Conservation (phyloP, 2,113 vertebrate genomes). For the Chamaetylas fuelleborni region DNA sequence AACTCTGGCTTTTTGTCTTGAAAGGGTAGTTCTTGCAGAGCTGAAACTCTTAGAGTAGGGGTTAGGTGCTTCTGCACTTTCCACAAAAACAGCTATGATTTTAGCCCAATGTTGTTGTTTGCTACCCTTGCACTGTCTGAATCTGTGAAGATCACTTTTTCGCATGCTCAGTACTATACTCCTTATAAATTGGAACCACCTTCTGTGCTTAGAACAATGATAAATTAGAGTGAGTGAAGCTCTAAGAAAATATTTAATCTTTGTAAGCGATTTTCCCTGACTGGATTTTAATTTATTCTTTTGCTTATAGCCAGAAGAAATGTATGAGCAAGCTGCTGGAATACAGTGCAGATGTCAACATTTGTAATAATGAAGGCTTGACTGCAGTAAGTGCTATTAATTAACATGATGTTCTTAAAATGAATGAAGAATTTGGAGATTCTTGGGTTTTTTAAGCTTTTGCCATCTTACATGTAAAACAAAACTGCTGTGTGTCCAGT, state of each 20-base stretch:
- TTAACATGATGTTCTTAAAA: not conserved
- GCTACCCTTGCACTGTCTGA: not conserved
- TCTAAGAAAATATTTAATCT: not conserved
- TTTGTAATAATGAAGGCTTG: slow-evolving; percentile 98
- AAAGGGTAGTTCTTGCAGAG: not conserved
- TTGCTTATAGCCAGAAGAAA: slow-evolving; percentile 90
- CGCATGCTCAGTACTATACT: not conserved
- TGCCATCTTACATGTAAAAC: not conserved
- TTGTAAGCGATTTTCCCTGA: not conserved
- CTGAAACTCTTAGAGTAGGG: not conserved
- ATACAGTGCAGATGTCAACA: slow-evolving; percentile 97
- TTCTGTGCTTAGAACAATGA: not conserved
- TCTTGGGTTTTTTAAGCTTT: not conserved
- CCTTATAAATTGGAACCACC: not conserved
- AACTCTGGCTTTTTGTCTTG: not conserved
- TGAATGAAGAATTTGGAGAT: not conserved
- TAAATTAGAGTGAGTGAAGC: not conserved
- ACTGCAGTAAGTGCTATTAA: slow-evolving; percentile 88
- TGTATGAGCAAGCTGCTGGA: slow-evolving; percentile 97
- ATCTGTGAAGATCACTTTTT: not conserved
- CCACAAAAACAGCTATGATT: not conserved
- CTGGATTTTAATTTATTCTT: slow-evolving; percentile 20
- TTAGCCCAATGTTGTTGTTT: not conserved
- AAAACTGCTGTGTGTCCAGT: not conserved
- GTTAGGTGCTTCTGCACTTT: not conserved